Evolutionary conservation across 2,113 vertebrate species (phyloP).

Genomic region (Anguilla japonica): DNA sequence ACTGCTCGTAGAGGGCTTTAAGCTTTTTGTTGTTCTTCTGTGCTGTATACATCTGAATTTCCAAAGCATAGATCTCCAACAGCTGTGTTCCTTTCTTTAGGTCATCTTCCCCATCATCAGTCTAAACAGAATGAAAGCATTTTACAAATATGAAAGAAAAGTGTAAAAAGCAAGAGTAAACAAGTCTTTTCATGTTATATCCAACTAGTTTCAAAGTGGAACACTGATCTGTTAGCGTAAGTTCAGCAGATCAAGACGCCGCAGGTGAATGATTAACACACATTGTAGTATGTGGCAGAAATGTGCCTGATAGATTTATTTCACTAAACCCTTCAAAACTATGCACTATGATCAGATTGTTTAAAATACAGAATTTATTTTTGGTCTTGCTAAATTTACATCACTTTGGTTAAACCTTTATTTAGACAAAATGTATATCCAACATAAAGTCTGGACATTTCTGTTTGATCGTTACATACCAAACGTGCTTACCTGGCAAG

Average conservation of each 20-base stretch:
- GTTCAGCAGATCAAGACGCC: too few species aligned
- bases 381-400: too few species aligned
- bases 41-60: constrained; percentile 99
- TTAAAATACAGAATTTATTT: too few species aligned
- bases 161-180: not conserved
- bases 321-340: too few species aligned
- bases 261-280: too few species aligned
- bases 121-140: constrained; percentile 68
- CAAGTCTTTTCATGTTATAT: not conserved
- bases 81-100: constrained; percentile 98
- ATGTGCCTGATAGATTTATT: too few species aligned
- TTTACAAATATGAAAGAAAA: not conserved
- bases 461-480: not conserved
- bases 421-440: not conserved
- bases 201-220: too few species aligned
- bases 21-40: constrained; percentile 99
- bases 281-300: too few species aligned
- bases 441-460: not conserved
- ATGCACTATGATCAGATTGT: too few species aligned
- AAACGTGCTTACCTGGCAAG: constrained; percentile 84
- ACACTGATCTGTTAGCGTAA: too few species aligned
- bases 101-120: constrained; percentile 98
- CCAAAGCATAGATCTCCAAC: constrained; percentile 97
- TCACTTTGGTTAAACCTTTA: not conserved
- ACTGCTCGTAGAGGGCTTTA: constrained; percentile 98